Percentiles rank a stretch among this genome's conserved stretches.
Evolutionary conservation across 2,888 invertebrate species (phyloP).

Genomic region (Willowsia nigromaculata): DNA sequence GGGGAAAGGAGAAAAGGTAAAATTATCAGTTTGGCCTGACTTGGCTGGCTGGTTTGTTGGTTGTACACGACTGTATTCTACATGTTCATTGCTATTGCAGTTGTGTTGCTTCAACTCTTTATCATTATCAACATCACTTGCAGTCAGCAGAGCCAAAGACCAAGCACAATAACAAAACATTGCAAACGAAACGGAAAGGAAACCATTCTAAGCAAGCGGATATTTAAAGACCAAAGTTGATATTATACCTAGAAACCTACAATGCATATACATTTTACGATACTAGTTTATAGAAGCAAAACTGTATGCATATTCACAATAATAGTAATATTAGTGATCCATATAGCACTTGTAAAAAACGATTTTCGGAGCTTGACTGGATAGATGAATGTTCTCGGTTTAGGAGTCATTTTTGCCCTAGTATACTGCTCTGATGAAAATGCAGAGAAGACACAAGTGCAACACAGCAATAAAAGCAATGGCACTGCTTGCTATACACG

Average conservation of each 20-base stretch:
- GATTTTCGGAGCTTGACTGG: not conserved
- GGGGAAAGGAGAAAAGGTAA: conserved; percentile 45
- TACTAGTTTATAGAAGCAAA: not conserved
- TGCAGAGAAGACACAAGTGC: conserved; percentile 55
- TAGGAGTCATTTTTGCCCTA: conserved; percentile 30
- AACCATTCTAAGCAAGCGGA: not conserved
- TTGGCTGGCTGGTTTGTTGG: not conserved
- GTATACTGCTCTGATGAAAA: not conserved
- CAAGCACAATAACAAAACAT: not conserved
- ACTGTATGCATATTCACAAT: not conserved
- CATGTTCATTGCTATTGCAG: not conserved
- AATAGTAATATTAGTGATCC: not conserved
- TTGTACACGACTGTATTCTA: not conserved
- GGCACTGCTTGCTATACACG: not conserved
- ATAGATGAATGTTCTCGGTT: not conserved
- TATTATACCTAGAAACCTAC: not conserved
- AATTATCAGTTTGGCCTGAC: conserved; percentile 36
- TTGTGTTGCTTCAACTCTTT: not conserved
- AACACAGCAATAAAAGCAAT: conserved; percentile 14
- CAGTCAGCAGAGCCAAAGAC: not conserved
- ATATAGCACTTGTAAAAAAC: not conserved
- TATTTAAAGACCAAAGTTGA: conserved; percentile 19
- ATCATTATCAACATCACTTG: conserved; percentile 38
- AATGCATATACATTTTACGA: not conserved
- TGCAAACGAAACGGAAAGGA: conserved; percentile 6